Conservation (phyloP, 2,113 vertebrate species). For the Prionailurus viverrinus region DNA sequence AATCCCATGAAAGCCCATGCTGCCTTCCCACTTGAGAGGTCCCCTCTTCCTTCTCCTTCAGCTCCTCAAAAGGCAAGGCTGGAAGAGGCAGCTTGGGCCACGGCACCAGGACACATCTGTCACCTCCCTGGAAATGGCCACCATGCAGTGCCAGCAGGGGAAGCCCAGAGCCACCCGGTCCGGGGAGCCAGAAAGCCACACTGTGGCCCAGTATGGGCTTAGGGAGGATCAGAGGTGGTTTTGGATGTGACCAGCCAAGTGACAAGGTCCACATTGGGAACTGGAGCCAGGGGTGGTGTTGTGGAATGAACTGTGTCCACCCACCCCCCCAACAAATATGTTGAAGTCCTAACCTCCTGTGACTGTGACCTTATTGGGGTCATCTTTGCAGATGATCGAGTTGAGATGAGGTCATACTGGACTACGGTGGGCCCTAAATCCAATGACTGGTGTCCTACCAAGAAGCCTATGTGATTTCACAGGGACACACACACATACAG, state of each 20-base stretch:
- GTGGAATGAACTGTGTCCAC: neutral
- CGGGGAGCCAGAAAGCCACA: neutral
- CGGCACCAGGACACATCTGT: too few relatives aligned
- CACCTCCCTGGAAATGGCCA: too few relatives aligned
- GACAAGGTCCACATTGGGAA: neutral
- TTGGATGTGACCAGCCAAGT: neutral
- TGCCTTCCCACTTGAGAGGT: neutral
- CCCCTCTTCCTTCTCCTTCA: neutral
- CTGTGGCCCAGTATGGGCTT: neutral
- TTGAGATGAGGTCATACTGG: neutral
- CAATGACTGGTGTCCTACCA: neutral
- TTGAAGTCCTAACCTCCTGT: neutral
- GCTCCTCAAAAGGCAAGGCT: neutral
- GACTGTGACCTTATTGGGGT: neutral
- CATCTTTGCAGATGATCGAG: neutral
- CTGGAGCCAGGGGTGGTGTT: neutral
- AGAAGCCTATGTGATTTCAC: neutral
- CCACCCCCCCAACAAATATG: neutral
- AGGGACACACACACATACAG: neutral
- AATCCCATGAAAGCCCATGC: neutral
- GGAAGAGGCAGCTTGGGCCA: neutral
- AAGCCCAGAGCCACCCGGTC: neutral
- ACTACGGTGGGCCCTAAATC: neutral
- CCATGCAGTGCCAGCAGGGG: accelerated
- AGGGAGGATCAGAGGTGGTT: neutral